Conservation (phyloP, 2,797 vertebrate genomes). For the Garrulus glandarius region DNA sequence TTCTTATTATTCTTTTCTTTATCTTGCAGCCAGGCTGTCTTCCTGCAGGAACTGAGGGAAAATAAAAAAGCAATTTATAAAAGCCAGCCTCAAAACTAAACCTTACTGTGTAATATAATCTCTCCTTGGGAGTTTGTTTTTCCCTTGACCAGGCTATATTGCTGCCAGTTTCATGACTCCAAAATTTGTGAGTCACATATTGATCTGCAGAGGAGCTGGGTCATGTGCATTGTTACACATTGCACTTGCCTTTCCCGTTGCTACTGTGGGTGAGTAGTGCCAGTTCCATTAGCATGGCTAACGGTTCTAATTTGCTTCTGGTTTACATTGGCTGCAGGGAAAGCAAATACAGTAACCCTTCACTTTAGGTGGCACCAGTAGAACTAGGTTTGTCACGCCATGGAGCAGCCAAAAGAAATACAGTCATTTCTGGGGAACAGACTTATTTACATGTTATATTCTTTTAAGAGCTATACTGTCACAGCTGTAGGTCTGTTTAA, state of each 20-base stretch:
- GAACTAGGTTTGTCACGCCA: neutral
- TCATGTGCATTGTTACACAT: neutral
- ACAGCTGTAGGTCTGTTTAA: neutral
- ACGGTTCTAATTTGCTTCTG: constrained; percentile 2
- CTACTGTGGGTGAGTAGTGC: neutral
- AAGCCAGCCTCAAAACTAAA: constrained; percentile 23
- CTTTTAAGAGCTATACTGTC: neutral
- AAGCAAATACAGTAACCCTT: constrained; percentile 32
- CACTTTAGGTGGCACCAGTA: neutral
- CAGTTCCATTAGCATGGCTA: neutral
- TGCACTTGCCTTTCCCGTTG: neutral
- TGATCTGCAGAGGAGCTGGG: neutral
- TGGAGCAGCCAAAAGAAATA: constrained; percentile 19
- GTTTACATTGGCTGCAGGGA: constrained; percentile 36
- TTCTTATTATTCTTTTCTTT: neutral
- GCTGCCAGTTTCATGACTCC: neutral
- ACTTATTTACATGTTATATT: neutral
- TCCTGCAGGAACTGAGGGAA: neutral
- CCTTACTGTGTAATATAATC: constrained; percentile 20
- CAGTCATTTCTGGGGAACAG: constrained; percentile 12
- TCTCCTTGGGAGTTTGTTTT: neutral
- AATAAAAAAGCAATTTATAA: constrained; percentile 5
- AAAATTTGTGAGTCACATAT: constrained; percentile 10
- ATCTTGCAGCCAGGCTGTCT: neutral
- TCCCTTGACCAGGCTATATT: neutral